These are phyloP conservation scores for Shinisaurus crocodilurus DNA, from an alignment of 2,113 vertebrate species.

Conservation along the genomic window DNA sequence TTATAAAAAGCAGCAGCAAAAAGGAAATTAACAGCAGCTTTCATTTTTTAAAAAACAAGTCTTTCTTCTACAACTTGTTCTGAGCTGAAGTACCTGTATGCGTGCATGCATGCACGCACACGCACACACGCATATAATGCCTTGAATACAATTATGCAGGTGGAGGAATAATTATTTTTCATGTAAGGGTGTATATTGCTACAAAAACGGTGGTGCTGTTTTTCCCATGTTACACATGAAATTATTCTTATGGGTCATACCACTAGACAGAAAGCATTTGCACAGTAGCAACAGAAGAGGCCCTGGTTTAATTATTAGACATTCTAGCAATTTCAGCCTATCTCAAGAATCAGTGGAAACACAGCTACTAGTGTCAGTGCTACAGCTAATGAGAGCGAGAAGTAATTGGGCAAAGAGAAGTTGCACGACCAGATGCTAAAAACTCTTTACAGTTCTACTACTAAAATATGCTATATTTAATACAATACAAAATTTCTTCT, in stretches of 20 bases:
- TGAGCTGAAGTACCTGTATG: background rate
- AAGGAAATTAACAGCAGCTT: constrained; percentile 21
- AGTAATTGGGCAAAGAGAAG: constrained; percentile 14
- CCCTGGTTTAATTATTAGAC: constrained; percentile 31
- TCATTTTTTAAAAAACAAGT: background rate
- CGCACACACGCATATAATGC: background rate
- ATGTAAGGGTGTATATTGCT: background rate
- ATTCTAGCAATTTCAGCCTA: constrained; percentile 15
- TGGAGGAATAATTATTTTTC: background rate
- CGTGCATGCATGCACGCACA: background rate
- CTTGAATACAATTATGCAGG: background rate
- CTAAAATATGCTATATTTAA: constrained; percentile 23
- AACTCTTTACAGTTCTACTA: background rate
- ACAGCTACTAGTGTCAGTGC: background rate
- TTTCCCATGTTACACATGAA: constrained; percentile 50
- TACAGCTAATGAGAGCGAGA: constrained; percentile 16
- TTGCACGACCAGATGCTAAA: background rate
- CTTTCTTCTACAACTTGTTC: background rate
- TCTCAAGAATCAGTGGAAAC: background rate
- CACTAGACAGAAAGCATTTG: constrained; percentile 44
- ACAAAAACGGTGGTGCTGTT: constrained; percentile 41
- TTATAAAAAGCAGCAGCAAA: constrained; percentile 10
- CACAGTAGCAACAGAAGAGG: constrained; percentile 38
- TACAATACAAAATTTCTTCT: constrained; percentile 34
- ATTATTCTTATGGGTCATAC: constrained; percentile 38